Percentiles rank a stretch among this genome's conserved stretches.
Evolutionary conservation across 2,797 vertebrate species (phyloP).

Genomic region (Melanotaenia pygmaea): DNA sequence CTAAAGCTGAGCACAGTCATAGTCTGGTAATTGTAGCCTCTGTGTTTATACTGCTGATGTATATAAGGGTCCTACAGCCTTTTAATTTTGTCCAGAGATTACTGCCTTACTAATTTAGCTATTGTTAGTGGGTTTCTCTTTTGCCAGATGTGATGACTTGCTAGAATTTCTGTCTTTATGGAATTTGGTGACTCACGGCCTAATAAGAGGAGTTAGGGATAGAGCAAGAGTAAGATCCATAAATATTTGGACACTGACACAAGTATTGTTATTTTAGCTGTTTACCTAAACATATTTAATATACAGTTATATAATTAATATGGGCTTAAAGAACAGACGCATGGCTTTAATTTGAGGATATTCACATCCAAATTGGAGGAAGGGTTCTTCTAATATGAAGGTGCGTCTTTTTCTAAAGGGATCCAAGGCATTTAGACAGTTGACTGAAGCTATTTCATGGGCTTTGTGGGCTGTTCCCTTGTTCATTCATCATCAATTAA

Average conservation of each 20-base stretch:
- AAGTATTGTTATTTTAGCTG: neutral
- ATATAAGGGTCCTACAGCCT: slow-evolving; percentile 26
- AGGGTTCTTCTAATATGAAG: neutral
- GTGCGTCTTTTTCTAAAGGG: neutral
- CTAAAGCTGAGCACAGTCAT: slow-evolving; percentile 40
- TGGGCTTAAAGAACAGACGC: neutral
- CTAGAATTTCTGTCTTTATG: slow-evolving; percentile 8
- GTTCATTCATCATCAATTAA: neutral
- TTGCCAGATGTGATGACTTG: neutral
- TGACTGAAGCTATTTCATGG: neutral
- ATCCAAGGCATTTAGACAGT: neutral
- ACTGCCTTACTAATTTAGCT: slow-evolving; percentile 10
- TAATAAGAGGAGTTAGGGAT: neutral
- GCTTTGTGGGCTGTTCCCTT: neutral
- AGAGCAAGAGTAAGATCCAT: neutral
- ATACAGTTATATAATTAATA: neutral
- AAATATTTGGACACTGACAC: neutral
- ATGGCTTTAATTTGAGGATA: neutral
- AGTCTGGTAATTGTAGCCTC: slow-evolving; percentile 52
- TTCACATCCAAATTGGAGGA: neutral
- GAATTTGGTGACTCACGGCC: slow-evolving; percentile 9
- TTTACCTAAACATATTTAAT: neutral
- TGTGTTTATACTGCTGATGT: slow-evolving; percentile 40
- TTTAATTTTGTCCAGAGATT: slow-evolving; percentile 13
- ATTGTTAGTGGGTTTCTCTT: slow-evolving; percentile 8